Base-by-base conservation (phyloP, 1,140 invertebrate genomes). In the Hormaphis cornu region DNA sequence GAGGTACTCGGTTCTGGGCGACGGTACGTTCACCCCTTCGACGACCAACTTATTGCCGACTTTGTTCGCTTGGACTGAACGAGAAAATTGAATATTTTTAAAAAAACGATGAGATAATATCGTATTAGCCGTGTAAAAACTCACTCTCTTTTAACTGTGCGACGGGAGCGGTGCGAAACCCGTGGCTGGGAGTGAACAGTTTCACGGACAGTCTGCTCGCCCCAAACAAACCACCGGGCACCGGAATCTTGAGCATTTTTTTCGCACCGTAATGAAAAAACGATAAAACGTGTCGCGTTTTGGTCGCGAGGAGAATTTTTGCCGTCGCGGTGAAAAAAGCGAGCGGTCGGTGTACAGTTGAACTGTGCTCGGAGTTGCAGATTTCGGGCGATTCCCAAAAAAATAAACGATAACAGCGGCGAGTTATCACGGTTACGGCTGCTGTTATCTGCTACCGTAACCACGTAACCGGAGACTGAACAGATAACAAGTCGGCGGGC, bases 141-240 rank as follows among this genome's bases (percentile, higher is more conserved):
- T 5, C 20, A 66, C 61, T 50, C 50, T 66, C 26, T 33, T 66
- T 66, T 1, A 66, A 12, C 12, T 20, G 42, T 12, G 33, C 18
- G 8, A 46, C 61, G 1, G 6, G n/a, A 8, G 61, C 12, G 24
- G 61, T 66, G 50, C 35, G 61, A 2, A 66, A 82, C 98, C 95
- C n/a, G 95, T 95, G 72, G 95, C 96, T 53, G 92, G 97, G 28
- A 95, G 95, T 12, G 95, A 98, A 76, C 83, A 97, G 72, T 83
- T 99, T 42, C 93, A 95, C 10, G 40, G 6, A 42, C 4, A n/a
- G 1, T 42, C 40, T n/a, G 16, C 16, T 42, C 40, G n/a, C 40
- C 4, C 40, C 40, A 7, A 42, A 42, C n/a, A 42, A 42, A 42
- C 10, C 7, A 16, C 14, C n/a, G 1, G 12, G 16, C n/a, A 42